Conservation (phyloP, 2,888 invertebrate species). For the Parnassius smintheus region DNA sequence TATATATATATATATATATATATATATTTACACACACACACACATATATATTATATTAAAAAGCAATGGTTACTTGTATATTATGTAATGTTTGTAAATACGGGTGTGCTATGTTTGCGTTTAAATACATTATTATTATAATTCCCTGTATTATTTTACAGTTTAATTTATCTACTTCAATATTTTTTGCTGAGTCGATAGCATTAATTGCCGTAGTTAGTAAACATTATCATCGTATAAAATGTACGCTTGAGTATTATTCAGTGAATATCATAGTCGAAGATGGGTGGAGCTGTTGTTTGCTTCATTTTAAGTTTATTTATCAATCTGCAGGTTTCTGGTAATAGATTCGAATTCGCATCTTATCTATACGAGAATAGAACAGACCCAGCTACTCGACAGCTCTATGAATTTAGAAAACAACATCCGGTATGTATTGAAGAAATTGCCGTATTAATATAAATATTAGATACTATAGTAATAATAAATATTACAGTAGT, state of each 20-base stretch:
- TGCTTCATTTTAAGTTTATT: slow-evolving; percentile 9
- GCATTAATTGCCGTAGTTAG: slow-evolving; percentile 5
- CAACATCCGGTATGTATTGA: slow-evolving; percentile 40
- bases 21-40: too few relatives aligned
- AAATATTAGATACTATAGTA: too few relatives aligned
- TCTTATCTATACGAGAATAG: slow-evolving; percentile 32
- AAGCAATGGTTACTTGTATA: too few relatives aligned
- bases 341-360: slow-evolving; percentile 27
- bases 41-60: too few relatives aligned
- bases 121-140: too few relatives aligned
- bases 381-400: slow-evolving; percentile 39
- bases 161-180: neutral
- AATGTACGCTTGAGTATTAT: neutral
- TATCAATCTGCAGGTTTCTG: neutral
- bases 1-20: too few relatives aligned
- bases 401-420: slow-evolving; percentile 46
- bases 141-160: neutral
- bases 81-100: too few relatives aligned
- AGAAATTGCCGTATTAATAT: too few relatives aligned
- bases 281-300: slow-evolving; percentile 21
- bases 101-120: too few relatives aligned
- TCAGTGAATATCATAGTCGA: neutral
- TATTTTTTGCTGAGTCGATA: neutral
- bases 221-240: neutral
- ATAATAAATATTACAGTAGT: too few relatives aligned